phyloP scores from a whole-genome alignment of 2,113 vertebrate species.

The Oxygymnocypris stewartii region DNA sequence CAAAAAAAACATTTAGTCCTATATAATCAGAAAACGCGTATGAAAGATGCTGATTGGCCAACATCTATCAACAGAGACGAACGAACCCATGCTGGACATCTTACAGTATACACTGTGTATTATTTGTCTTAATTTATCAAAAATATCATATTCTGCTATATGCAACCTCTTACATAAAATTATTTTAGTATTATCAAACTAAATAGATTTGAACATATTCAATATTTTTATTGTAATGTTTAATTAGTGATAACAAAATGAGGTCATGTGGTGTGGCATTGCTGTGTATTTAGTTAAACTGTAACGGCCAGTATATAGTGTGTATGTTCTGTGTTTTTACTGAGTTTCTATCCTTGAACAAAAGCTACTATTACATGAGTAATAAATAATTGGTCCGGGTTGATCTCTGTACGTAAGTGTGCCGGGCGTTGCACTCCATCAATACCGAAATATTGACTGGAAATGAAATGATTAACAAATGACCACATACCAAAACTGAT shows the following conservation, averaged over 20 bases:
- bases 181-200: no score
- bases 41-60: neutral
- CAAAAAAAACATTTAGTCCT: neutral
- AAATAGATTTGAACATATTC: no score
- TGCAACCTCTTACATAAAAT: neutral
- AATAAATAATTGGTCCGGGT: neutral
- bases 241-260: neutral
- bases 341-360: neutral
- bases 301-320: neutral
- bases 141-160: neutral
- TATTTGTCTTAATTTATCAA: neutral
- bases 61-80: neutral
- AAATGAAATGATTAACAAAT: conserved; percentile 20
- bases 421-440: neutral
- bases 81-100: neutral
- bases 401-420: no score
- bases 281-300: neutral
- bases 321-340: neutral
- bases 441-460: neutral
- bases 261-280: neutral
- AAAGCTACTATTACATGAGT: neutral
- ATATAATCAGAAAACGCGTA: neutral
- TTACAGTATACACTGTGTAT: neutral
- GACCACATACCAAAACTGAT: neutral
- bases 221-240: neutral